phyloP scores from a whole-genome alignment of 1,140 invertebrate genomes.

The Theocolax elegans region DNA sequence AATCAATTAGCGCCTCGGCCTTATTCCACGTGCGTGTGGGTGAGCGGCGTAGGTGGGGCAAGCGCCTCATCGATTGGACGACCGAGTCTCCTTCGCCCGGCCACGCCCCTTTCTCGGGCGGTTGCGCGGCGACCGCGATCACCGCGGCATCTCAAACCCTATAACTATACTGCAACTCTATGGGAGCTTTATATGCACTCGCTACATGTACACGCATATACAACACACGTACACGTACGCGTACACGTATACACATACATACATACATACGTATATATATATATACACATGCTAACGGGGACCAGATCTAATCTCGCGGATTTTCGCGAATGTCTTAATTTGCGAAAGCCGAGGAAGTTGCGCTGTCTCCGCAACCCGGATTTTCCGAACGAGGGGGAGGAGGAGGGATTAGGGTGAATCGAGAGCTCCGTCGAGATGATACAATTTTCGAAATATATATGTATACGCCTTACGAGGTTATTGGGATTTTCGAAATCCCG shows the following conservation, averaged over 20 bases:
- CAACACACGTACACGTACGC: background rate
- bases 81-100: slow-evolving; percentile 44
- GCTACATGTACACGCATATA: background rate
- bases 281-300: background rate
- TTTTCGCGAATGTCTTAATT: slow-evolving; percentile 53
- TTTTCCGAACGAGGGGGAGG: background rate
- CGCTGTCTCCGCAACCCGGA: background rate
- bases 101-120: slow-evolving; percentile 57
- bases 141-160: too few species aligned
- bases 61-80: slow-evolving; percentile 60
- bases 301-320: slow-evolving; percentile 41
- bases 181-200: background rate
- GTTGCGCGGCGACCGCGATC: background rate
- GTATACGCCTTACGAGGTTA: background rate
- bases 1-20: slow-evolving; percentile 51
- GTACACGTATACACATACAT: background rate
- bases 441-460: slow-evolving; percentile 22
- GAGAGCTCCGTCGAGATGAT: background rate
- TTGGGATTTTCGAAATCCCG: slow-evolving; percentile 18
- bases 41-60: slow-evolving; percentile 41
- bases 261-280: background rate
- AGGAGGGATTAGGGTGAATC: background rate
- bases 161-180: too few species aligned
- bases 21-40: slow-evolving; percentile 44
- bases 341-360: background rate